Evolutionary conservation across 2,888 invertebrate species (phyloP).

Genomic region (Boloria selene): DNA sequence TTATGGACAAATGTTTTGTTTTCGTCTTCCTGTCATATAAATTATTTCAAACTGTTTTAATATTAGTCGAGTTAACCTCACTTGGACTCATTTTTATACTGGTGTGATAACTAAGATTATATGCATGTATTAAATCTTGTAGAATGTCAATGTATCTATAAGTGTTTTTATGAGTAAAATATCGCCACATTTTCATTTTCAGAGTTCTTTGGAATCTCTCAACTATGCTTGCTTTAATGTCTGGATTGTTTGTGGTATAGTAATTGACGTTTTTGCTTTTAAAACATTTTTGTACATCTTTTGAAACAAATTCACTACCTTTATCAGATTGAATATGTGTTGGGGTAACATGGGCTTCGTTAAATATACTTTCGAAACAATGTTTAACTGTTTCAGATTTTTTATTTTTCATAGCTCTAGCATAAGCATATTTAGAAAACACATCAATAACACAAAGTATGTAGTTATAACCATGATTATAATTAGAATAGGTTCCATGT

Average conservation of each 20-base stretch:
- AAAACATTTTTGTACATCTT: conserved; percentile 35
- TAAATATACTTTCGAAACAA: conserved; percentile 9
- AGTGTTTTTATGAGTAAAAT: conserved; percentile 35
- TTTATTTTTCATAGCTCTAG: conserved; percentile 38
- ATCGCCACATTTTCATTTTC: conserved; percentile 45
- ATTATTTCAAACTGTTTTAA: background rate
- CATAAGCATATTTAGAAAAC: conserved; percentile 41
- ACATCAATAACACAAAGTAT: conserved; percentile 43
- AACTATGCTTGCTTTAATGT: conserved; percentile 44
- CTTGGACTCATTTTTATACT: background rate
- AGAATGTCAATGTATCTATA: conserved; percentile 36
- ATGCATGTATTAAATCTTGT: conserved; percentile 4
- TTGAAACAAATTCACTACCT: conserved; percentile 43
- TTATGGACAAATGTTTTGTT: background rate
- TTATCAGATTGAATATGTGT: conserved; percentile 30
- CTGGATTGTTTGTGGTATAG: conserved; percentile 43
- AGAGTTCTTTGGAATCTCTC: conserved; percentile 45
- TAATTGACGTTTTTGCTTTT: conserved; percentile 38
- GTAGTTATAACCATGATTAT: conserved; percentile 41
- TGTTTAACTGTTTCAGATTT: conserved; percentile 37
- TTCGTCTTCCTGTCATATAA: background rate
- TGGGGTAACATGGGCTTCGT: background rate
- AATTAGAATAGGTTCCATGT: conserved; percentile 36
- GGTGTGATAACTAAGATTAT: background rate
- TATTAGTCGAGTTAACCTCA: background rate